Evolutionary conservation across 64 coral and sea anemone species (phyloP).

Genomic region (Montipora efflorescens): DNA sequence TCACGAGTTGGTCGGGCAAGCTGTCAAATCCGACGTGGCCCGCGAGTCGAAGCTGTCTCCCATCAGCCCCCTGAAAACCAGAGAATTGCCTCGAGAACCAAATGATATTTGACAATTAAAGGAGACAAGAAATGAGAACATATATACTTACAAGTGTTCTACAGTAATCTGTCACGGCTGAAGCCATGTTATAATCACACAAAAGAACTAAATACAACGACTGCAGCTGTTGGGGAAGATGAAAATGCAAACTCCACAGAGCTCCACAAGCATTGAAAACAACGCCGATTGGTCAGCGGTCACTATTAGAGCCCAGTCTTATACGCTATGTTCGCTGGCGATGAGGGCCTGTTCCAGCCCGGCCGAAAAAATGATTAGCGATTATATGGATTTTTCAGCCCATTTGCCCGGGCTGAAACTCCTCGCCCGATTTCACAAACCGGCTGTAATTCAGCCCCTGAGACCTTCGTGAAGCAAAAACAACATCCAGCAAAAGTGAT

Average conservation of each 20-base stretch:
- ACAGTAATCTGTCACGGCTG: conserved; percentile 92
- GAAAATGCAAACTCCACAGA: too few relatives aligned
- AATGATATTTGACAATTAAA: background rate
- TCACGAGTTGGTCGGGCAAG: conserved; percentile 97
- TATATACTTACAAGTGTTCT: conserved; percentile 72
- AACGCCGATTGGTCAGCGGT: conserved; percentile 60
- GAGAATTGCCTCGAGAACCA: background rate
- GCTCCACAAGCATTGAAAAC: too few relatives aligned
- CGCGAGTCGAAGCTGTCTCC: conserved; percentile 91
- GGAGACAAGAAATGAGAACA: background rate
- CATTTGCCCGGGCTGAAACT: too few relatives aligned
- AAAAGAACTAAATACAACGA: background rate
- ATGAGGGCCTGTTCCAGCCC: too few relatives aligned
- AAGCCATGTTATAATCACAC: conserved; percentile 63
- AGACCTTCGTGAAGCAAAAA: too few relatives aligned
- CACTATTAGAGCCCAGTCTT: too few relatives aligned
- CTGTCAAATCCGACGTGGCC: conserved; percentile 99
- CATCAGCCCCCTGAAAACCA: conserved; percentile 86
- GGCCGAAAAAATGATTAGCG: too few relatives aligned
- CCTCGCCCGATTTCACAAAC: too few relatives aligned
- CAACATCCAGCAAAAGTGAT: too few relatives aligned
- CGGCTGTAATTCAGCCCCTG: too few relatives aligned
- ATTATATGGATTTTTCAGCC: too few relatives aligned
- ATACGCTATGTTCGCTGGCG: too few relatives aligned
- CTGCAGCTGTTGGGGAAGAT: background rate